Evolutionary conservation across 1,140 invertebrate species (phyloP).

Genomic region (Drosophila subobscura): DNA sequence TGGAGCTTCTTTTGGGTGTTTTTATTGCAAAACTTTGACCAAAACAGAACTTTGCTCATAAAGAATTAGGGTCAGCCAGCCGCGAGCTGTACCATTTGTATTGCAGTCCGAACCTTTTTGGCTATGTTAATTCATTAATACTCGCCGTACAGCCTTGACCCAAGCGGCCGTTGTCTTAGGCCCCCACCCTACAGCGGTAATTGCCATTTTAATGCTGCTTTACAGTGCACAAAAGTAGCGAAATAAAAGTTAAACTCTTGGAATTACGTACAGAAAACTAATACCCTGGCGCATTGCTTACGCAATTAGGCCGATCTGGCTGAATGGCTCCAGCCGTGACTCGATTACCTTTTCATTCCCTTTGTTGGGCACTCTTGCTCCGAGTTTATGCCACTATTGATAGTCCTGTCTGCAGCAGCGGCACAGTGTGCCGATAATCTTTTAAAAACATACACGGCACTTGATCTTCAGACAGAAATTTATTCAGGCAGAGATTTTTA

Average conservation of each 20-base stretch:
- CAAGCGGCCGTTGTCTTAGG: slow-evolving; percentile 44
- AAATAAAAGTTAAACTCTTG: slow-evolving; percentile 58
- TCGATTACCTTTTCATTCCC: too few relatives aligned
- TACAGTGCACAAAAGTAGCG: slow-evolving; percentile 37
- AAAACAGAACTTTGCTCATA: slow-evolving; percentile 52
- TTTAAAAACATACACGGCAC: too few relatives aligned
- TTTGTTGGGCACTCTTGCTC: slow-evolving; percentile 5
- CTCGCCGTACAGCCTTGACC: slow-evolving; percentile 46
- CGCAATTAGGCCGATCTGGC: slow-evolving; percentile 69
- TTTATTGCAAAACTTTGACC: slow-evolving; percentile 71
- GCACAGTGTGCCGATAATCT: slow-evolving; percentile 4
- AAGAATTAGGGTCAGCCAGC: slow-evolving; percentile 37
- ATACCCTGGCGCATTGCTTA: slow-evolving; percentile 73
- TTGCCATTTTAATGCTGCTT: slow-evolving; percentile 74
- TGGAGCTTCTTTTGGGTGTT: slow-evolving; percentile 42
- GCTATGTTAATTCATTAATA: slow-evolving; percentile 81
- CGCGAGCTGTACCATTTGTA: slow-evolving; percentile 53
- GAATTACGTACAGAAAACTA: slow-evolving; percentile 57
- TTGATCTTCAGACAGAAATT: not conserved
- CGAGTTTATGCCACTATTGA: slow-evolving; percentile 38
- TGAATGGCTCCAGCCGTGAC: slow-evolving; percentile 5
- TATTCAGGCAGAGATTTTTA: too few relatives aligned
- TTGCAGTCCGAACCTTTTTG: slow-evolving; percentile 72
- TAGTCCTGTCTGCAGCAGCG: slow-evolving; percentile 7
- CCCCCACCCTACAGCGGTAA: slow-evolving; percentile 41